These are phyloP conservation scores for Muntiacus muntjak DNA, from an alignment of 2,113 vertebrate genomes.

Conservation along the genomic window DNA sequence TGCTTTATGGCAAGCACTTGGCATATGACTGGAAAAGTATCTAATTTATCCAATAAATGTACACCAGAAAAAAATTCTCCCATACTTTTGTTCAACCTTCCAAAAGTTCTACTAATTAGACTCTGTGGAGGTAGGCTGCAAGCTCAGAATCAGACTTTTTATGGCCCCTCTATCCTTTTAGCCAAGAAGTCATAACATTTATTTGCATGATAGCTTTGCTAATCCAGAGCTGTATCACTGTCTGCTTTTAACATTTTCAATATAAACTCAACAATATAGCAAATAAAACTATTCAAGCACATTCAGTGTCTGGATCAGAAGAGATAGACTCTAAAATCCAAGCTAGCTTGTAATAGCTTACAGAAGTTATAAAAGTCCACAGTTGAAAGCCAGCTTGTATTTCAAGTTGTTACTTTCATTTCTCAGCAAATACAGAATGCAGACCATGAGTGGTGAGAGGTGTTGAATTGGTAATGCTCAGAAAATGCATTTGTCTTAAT, in stretches of 20 bases:
- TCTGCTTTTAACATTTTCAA: neutral
- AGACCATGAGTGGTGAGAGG: neutral
- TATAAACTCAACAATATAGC: neutral
- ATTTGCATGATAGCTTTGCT: neutral
- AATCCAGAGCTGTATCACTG: neutral
- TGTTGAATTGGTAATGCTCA: neutral
- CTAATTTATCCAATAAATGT: neutral
- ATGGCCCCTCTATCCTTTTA: neutral
- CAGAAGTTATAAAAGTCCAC: neutral
- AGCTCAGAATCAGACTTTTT: neutral
- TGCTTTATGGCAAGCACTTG: neutral
- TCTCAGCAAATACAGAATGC: neutral
- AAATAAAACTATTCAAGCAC: neutral
- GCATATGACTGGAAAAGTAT: neutral
- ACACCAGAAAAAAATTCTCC: neutral
- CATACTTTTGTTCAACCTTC: neutral
- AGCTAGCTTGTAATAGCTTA: neutral
- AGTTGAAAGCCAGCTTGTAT: neutral
- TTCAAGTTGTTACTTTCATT: neutral
- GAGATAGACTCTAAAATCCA: neutral
- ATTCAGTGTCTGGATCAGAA: neutral
- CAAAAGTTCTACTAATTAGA: neutral
- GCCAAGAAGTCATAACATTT: neutral
- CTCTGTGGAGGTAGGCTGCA: neutral
- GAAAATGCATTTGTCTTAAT: conserved; percentile 15